Evolutionary conservation across 2,113 vertebrate genomes (phyloP).

Genomic region (Eira barbara): DNA sequence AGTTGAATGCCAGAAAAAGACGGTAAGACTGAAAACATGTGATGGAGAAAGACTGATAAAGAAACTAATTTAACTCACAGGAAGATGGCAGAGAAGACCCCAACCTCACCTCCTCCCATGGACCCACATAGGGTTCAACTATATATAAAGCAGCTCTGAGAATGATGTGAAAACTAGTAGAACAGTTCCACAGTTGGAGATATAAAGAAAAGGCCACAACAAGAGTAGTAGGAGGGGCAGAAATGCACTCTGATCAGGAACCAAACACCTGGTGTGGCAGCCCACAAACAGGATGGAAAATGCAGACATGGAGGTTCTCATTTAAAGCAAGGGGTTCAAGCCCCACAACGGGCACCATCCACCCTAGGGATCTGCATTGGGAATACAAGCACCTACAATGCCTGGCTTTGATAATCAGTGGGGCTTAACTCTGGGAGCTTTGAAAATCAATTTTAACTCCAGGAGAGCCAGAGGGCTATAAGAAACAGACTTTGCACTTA

Average conservation of each 20-base stretch:
- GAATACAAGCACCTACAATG: background rate
- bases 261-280: background rate
- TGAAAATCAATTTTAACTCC: background rate
- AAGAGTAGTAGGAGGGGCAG: background rate
- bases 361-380: background rate
- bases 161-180: background rate
- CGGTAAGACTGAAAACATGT: background rate
- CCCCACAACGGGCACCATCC: background rate
- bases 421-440: background rate
- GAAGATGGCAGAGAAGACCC: background rate
- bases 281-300: background rate
- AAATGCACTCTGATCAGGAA: background rate
- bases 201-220: background rate
- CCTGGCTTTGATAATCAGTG: background rate
- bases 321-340: background rate
- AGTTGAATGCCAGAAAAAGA: background rate
- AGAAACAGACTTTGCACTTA: background rate
- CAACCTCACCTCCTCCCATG: background rate
- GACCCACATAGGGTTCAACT: background rate
- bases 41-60: background rate
- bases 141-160: background rate
- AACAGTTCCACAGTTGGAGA: background rate
- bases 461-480: background rate
- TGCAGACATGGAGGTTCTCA: background rate
- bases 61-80: background rate